Conservation (phyloP, 2,888 invertebrate species). For the Ormia ochracea region DNA sequence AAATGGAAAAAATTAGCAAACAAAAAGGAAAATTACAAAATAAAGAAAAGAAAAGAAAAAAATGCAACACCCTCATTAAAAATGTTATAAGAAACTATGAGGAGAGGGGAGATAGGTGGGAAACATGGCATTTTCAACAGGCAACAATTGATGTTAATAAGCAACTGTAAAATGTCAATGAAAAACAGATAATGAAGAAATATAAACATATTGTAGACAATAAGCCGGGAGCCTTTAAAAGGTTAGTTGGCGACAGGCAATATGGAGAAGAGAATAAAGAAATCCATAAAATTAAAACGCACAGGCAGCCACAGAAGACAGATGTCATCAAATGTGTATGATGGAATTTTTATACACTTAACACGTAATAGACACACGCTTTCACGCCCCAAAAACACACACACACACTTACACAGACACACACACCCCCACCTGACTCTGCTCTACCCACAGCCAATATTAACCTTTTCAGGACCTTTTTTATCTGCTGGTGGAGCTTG, state of each 20-base stretch:
- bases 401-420: neutral
- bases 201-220: constrained; percentile 6
- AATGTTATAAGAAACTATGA: neutral
- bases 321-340: constrained; percentile 41
- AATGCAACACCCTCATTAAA: constrained; percentile 41
- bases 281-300: neutral
- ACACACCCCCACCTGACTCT: no score
- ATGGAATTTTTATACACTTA: constrained; percentile 48
- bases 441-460: no score
- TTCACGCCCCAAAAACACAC: neutral
- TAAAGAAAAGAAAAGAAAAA: constrained; percentile 5
- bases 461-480: no score
- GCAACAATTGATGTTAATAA: constrained; percentile 59
- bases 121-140: constrained; percentile 3
- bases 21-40: neutral
- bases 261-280: neutral
- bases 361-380: constrained; percentile 49
- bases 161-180: constrained; percentile 47
- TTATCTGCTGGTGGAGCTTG: no score
- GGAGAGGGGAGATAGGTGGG: no score
- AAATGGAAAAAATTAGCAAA: constrained; percentile 18
- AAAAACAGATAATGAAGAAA: constrained; percentile 23
- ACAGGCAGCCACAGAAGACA: constrained; percentile 30
- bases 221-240: constrained; percentile 10
- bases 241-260: neutral